These are phyloP conservation scores for Eudyptes chrysolophus DNA, from an alignment of 2,113 vertebrate species.

Conservation along the genomic window DNA sequence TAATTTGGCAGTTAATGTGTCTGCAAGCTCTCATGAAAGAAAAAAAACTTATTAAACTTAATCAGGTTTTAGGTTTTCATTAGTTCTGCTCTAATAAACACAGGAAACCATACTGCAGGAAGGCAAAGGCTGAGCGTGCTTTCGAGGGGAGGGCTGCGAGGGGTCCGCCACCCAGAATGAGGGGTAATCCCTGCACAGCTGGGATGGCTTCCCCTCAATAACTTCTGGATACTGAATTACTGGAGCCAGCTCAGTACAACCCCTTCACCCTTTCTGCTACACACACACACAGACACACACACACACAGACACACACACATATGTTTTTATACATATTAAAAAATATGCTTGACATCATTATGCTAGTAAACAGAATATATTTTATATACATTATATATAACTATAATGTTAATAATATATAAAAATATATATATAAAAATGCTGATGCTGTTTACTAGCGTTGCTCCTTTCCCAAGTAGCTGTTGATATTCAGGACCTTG, in stretches of 20 bases:
- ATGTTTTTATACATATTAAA: fast-evolving
- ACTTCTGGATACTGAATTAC: fast-evolving
- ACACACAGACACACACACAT: fast-evolving
- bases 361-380: background rate
- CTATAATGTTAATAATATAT: background rate
- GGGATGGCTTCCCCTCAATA: fast-evolving
- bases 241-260: background rate
- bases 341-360: background rate
- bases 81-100: slow-evolving; percentile 25
- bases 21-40: background rate
- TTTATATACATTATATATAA: background rate
- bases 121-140: background rate
- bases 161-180: fast-evolving
- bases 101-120: background rate
- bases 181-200: background rate
- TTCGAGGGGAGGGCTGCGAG: background rate
- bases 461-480: background rate
- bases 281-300: fast-evolving
- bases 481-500: background rate
- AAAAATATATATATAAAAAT: too few species aligned
- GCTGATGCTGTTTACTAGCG: background rate
- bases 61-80: background rate
- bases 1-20: background rate
- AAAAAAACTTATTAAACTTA: background rate
- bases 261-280: background rate